Conservation (phyloP, 1,140 invertebrate genomes). For the Camponotus vicinus region DNA sequence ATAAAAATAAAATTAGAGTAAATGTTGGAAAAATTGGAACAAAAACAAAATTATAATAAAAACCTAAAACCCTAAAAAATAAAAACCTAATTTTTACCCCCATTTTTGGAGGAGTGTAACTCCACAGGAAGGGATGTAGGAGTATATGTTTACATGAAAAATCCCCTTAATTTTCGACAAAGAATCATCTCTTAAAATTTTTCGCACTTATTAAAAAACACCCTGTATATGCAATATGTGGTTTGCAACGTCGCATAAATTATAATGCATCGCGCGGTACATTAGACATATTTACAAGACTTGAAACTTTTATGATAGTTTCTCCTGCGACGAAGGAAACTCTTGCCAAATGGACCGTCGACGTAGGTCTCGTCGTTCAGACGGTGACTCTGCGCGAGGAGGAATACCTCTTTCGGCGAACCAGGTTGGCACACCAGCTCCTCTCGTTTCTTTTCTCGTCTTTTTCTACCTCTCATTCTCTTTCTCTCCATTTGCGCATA, state of each 20-base stretch:
- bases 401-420: constrained; percentile 51
- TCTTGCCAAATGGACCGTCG: constrained; percentile 47
- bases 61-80: no score
- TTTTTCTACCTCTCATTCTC: constrained; percentile 34
- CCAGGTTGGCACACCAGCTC: constrained; percentile 45
- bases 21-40: no score
- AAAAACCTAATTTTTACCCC: no score
- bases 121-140: no score
- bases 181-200: no score
- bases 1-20: no score
- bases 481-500: constrained; percentile 66
- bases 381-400: neutral
- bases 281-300: neutral
- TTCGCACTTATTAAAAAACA: no score
- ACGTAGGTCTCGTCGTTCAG: constrained; percentile 25
- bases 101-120: no score
- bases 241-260: neutral
- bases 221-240: no score
- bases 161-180: no score
- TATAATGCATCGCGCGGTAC: neutral
- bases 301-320: constrained; percentile 4
- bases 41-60: no score
- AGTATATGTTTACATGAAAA: no score
- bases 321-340: neutral
- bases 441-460: neutral